phyloP scores from a whole-genome alignment of 2,888 invertebrate species.

The Altica lythri region DNA sequence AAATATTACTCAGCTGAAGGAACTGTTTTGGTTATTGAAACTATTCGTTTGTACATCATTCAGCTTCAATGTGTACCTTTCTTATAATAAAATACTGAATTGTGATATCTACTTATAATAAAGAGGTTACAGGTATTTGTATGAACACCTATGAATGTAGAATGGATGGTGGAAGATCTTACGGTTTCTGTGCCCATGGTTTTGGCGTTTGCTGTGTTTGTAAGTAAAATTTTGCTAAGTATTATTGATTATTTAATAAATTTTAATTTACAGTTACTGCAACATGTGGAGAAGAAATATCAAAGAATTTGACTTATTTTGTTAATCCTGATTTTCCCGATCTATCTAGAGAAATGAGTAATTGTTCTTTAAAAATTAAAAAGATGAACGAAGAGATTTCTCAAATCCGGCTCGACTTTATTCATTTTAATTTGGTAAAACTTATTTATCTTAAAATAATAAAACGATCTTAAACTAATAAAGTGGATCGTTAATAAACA shows the following conservation, averaged over 20 bases:
- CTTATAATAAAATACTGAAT: no score
- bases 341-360: slow-evolving; percentile 68
- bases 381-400: slow-evolving; percentile 79
- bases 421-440: slow-evolving; percentile 81
- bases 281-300: slow-evolving; percentile 71
- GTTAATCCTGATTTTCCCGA: slow-evolving; percentile 83
- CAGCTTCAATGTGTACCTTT: no score
- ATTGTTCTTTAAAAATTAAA: slow-evolving; percentile 74
- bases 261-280: slow-evolving; percentile 67
- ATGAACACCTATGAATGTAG: slow-evolving; percentile 85
- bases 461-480: no score
- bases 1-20: no score
- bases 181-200: slow-evolving; percentile 80
- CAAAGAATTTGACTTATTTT: slow-evolving; percentile 82
- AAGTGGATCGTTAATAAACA: no score
- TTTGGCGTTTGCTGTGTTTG: slow-evolving; percentile 87
- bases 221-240: slow-evolving; percentile 66
- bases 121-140: slow-evolving; percentile 67
- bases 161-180: slow-evolving; percentile 71
- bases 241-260: not conserved
- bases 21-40: no score
- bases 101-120: not conserved
- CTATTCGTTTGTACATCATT: no score
- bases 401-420: slow-evolving; percentile 81
- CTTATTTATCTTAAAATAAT: slow-evolving; percentile 31